Percentiles rank a stretch among this genome's conserved stretches.
Evolutionary conservation across 2,113 vertebrate genomes (phyloP).

Genomic region (Cephalopterus ornatus): DNA sequence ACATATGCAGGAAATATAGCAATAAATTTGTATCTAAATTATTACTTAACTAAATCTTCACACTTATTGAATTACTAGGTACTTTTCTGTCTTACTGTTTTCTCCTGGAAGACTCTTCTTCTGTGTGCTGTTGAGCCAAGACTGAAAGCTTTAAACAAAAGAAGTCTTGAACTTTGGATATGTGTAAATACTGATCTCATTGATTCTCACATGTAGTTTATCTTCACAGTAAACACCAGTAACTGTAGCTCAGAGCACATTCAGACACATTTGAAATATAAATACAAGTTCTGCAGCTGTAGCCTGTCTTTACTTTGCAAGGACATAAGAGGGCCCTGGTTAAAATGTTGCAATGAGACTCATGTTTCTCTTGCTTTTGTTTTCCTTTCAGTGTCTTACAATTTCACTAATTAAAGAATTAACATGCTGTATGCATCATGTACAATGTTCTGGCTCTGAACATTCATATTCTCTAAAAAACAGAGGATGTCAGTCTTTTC

Average conservation of each 20-base stretch:
- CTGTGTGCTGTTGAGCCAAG: not conserved
- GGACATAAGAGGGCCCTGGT: not conserved
- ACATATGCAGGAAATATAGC: not conserved
- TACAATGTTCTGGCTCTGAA: not conserved
- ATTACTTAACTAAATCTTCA: not conserved
- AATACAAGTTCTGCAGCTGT: not conserved
- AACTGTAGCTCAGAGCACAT: not conserved
- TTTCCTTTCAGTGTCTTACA: not conserved
- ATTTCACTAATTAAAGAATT: not conserved
- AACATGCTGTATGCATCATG: not conserved
- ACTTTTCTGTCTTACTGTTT: not conserved
- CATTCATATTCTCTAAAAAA: not conserved
- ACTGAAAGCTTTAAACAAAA: not conserved
- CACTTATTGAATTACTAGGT: not conserved
- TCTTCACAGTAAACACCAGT: not conserved
- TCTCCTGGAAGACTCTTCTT: not conserved
- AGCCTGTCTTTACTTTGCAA: not conserved
- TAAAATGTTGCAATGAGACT: not conserved
- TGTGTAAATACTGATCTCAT: not conserved
- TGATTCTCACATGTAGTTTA: not conserved
- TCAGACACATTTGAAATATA: not conserved
- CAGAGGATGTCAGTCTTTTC: not conserved
- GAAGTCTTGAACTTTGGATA: not conserved
- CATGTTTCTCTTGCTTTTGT: not conserved
- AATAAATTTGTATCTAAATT: not conserved